These are phyloP conservation scores for Nannoperca australis DNA, from an alignment of 2,797 vertebrate genomes.

Conservation along the genomic window DNA sequence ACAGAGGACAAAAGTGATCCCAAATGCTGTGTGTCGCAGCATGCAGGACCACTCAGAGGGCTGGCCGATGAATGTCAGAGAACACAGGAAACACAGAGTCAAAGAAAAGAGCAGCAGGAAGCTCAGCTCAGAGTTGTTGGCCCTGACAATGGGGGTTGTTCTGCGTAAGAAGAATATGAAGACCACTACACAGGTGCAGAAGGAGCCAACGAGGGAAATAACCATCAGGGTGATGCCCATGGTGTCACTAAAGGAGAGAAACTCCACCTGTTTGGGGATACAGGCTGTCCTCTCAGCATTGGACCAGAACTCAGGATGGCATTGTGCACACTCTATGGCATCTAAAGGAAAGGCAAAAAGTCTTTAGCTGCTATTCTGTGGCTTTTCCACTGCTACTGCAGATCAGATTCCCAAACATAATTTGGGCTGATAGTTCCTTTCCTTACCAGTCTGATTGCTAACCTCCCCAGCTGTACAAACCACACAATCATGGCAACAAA, in stretches of 20 bases:
- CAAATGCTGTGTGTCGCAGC: constrained; percentile 85
- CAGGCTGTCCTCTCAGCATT: constrained; percentile 80
- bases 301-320: constrained; percentile 87
- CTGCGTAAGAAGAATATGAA: constrained; percentile 80
- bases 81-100: constrained; percentile 87
- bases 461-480: constrained; percentile 87
- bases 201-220: constrained; percentile 82
- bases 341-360: constrained; percentile 68
- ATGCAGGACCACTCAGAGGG: constrained; percentile 87
- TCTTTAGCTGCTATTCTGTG: constrained; percentile 1
- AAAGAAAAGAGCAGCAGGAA: constrained; percentile 87
- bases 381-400: constrained; percentile 4
- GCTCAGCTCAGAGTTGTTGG: constrained; percentile 87
- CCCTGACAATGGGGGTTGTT: constrained; percentile 82
- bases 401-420: constrained; percentile 16
- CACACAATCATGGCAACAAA: constrained; percentile 90
- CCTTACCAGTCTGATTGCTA: constrained; percentile 88
- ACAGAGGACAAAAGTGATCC: constrained; percentile 86
- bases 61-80: constrained; percentile 84
- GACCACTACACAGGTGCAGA: constrained; percentile 76
- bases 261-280: constrained; percentile 85
- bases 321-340: constrained; percentile 85
- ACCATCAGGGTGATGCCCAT: constrained; percentile 82
- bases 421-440: constrained; percentile 18
- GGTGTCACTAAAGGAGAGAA: constrained; percentile 84